phyloP scores from a whole-genome alignment of 2,888 invertebrate genomes.

The Melinaea marsaeus region DNA sequence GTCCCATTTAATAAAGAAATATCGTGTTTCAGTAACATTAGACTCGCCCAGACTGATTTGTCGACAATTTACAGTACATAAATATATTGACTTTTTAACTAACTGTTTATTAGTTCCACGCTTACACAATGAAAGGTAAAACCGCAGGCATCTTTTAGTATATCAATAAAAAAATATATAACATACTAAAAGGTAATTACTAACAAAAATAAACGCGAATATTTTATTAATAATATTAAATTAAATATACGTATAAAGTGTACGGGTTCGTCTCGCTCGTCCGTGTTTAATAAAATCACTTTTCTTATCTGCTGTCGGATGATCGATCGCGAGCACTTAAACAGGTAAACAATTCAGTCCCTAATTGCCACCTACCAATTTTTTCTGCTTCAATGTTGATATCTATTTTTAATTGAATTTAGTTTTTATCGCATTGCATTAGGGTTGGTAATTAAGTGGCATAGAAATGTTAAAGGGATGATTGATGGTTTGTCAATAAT shows the following conservation, averaged over 20 bases:
- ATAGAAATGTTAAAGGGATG: constrained; percentile 36
- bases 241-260: not conserved
- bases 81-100: too few relatives aligned
- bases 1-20: too few relatives aligned
- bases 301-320: constrained; percentile 16
- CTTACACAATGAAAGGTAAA: too few relatives aligned
- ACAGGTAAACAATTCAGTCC: constrained; percentile 37
- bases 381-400: constrained; percentile 31
- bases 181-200: too few relatives aligned
- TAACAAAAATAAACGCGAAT: too few relatives aligned
- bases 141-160: too few relatives aligned
- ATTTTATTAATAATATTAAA: not conserved
- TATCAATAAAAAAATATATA: too few relatives aligned
- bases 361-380: constrained; percentile 45
- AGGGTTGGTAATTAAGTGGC: constrained; percentile 4
- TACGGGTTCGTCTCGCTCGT: not conserved
- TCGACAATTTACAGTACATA: too few relatives aligned
- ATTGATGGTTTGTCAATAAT: constrained; percentile 63
- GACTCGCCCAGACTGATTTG: too few relatives aligned
- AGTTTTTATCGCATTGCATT: not conserved
- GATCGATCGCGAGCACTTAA: constrained; percentile 22
- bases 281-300: constrained; percentile 4
- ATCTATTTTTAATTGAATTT: constrained; percentile 8
- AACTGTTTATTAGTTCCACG: too few relatives aligned
- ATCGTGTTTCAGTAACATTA: too few relatives aligned